Percentiles rank a stretch among this genome's conserved stretches.
Evolutionary conservation across 1,140 invertebrate species (phyloP).

Genomic region (Aphelinus certus): DNA sequence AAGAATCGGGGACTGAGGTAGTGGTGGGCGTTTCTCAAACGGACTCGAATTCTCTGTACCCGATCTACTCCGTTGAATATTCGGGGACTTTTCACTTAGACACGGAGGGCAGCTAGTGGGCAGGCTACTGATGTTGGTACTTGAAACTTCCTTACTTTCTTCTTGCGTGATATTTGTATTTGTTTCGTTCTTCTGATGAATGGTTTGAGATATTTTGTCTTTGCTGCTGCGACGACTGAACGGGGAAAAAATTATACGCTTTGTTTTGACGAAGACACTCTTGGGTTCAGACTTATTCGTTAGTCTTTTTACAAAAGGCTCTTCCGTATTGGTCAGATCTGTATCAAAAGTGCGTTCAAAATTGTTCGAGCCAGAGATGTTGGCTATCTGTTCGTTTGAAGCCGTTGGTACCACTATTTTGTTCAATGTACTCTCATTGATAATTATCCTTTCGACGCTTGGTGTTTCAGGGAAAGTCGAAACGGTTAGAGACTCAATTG

Average conservation of each 20-base stretch:
- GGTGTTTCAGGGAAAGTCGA: conserved; percentile 35
- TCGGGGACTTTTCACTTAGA: background rate
- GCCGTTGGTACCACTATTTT: conserved; percentile 55
- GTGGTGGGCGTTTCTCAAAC: conserved; percentile 58
- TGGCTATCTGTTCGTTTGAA: conserved; percentile 32
- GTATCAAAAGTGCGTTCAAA: conserved; percentile 23
- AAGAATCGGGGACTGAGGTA: conserved; percentile 68
- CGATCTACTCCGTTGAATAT: conserved; percentile 22
- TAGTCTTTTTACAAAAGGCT: conserved; percentile 22
- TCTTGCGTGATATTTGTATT: no score
- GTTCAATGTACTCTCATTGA: conserved; percentile 53
- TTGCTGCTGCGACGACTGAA: conserved; percentile 65
- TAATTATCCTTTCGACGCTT: conserved; percentile 47
- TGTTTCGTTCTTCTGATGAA: conserved; percentile 25
- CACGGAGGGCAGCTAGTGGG: no score
- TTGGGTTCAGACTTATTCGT: conserved; percentile 37
- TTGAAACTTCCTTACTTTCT: background rate
- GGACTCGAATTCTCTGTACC: conserved; percentile 13
- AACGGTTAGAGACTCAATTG: conserved; percentile 30
- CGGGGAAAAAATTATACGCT: conserved; percentile 79
- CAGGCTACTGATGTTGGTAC: background rate
- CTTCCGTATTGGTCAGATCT: background rate
- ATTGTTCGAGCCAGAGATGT: conserved; percentile 40
- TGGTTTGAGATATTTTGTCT: conserved; percentile 36
- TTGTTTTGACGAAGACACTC: conserved; percentile 78